phyloP scores from a whole-genome alignment of 2,113 vertebrate species.

The Scortum barcoo region DNA sequence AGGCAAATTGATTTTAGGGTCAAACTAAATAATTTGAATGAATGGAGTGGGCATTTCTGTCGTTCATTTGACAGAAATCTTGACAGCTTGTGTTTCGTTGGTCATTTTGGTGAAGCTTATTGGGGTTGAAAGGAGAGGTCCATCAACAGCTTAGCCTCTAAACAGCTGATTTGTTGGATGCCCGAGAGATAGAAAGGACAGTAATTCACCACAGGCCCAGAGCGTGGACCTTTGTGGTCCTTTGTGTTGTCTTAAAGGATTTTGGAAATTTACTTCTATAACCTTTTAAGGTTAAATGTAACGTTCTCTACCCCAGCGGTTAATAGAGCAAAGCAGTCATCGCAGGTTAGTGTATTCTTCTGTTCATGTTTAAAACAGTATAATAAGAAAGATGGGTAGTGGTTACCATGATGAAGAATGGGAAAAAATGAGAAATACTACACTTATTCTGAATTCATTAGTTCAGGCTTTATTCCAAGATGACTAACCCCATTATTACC shows the following conservation, averaged over 20 bases:
- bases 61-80: slow-evolving; percentile 17
- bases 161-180: slow-evolving; percentile 5
- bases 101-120: slow-evolving; percentile 27
- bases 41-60: slow-evolving; percentile 8
- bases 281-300: background rate
- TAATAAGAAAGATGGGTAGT: too few relatives aligned
- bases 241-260: background rate
- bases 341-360: background rate
- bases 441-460: background rate
- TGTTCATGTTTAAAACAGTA: too few relatives aligned
- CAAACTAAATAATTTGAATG: slow-evolving; percentile 20
- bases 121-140: slow-evolving; percentile 31
- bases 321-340: background rate
- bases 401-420: too few relatives aligned
- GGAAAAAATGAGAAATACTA: background rate
- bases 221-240: background rate
- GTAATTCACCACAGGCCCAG: slow-evolving; percentile 19
- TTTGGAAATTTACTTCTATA: background rate
- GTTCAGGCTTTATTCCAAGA: background rate
- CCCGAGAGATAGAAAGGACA: background rate
- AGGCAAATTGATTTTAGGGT: slow-evolving; percentile 17
- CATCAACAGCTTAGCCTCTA: slow-evolving; percentile 19
- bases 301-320: slow-evolving; percentile 1
- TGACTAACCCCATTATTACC: background rate
- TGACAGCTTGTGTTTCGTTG: background rate